Evolutionary conservation across 2,113 vertebrate genomes (phyloP), one percentile per base, ranked within the genome.

Genomic region (Abramis brama): DNA sequence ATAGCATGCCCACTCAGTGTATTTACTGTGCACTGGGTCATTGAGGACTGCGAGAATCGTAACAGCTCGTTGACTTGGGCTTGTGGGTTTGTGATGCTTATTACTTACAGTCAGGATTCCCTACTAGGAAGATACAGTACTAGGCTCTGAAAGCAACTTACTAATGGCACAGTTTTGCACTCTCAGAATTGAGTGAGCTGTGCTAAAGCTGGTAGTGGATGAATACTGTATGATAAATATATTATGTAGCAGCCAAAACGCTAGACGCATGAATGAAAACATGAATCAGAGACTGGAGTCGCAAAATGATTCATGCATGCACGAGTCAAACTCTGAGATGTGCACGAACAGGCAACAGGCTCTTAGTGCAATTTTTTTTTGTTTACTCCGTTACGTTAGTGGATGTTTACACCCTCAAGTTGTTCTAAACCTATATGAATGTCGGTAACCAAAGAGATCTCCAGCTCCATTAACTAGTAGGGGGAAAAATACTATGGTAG

Each of bases 191-290:
- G 9, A 66, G 7, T 47, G 59, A 47, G 75, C 74, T 55, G 74
- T 64, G 79, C 36, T 45, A 36, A 60, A 66, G 79, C 60, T 50
- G 60, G n/a, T 47, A 43, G 33, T 39, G 4, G 79, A 66, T 79
- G 43, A 81, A 66, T 45, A 33, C 39, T 64, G 79, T 66, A 50
- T 66, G 79, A 81, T 81, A 47, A 47, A 79, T 79, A 33, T 60
- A 62, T 43, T 79, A 62, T 60, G 13, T 39, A 59, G 55, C 2
- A 59, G 76, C 19, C 52, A 59, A 59, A 79, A 59, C 76, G 52
- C 76, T 57, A 64, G 57, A 80, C 59, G 15, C 78, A 66, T 81
- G 60, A 81, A 66, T 64, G n/a, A 81, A 64, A 81, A 66, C 60
- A 30, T 30, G 59, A 80, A 76, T 76, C 47, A 76, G 43, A 76